Percentiles rank a stretch among this genome's conserved stretches.
phyloP scores from a whole-genome alignment of 2,797 vertebrate species.

The Acanthornis magna region DNA sequence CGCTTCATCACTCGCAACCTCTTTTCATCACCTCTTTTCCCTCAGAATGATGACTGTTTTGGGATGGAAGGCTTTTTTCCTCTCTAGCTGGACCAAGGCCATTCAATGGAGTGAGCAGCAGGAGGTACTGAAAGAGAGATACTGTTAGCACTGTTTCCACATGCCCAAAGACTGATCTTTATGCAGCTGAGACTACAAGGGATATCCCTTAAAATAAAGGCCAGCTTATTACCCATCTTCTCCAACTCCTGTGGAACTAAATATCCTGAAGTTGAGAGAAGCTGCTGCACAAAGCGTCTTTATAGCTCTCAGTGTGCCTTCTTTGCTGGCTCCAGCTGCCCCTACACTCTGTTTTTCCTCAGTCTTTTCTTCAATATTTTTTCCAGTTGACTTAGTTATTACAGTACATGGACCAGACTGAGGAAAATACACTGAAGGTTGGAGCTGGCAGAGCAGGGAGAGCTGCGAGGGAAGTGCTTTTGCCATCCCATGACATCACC shows the following conservation, averaged over 20 bases:
- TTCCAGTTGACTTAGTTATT: constrained; percentile 75
- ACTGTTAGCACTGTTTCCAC: constrained; percentile 38
- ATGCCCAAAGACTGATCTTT: constrained; percentile 50
- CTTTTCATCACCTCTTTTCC: constrained; percentile 57
- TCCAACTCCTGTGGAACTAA: constrained; percentile 66
- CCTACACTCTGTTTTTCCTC: constrained; percentile 63
- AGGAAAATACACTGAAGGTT: constrained; percentile 56
- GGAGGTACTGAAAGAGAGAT: constrained; percentile 36
- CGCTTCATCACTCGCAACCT: constrained; percentile 38
- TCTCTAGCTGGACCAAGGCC: constrained; percentile 24
- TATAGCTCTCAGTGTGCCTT: constrained; percentile 63
- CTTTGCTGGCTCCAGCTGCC: constrained; percentile 73
- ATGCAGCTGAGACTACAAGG: constrained; percentile 67
- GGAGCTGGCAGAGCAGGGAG: constrained; percentile 42
- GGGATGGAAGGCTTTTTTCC: constrained; percentile 47
- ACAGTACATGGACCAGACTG: constrained; percentile 58
- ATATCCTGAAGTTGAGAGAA: constrained; percentile 50
- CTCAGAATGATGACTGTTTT: constrained; percentile 18
- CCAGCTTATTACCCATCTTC: constrained; percentile 62
- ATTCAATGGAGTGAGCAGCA: background rate
- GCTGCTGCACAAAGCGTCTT: constrained; percentile 72
- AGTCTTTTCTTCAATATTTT: constrained; percentile 69
- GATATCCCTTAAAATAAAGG: constrained; percentile 70
- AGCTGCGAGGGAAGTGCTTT: constrained; percentile 32
- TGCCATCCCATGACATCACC: constrained; percentile 64